Evolutionary conservation across 2,113 vertebrate species (phyloP).

Genomic region (Amia ocellicauda): DNA sequence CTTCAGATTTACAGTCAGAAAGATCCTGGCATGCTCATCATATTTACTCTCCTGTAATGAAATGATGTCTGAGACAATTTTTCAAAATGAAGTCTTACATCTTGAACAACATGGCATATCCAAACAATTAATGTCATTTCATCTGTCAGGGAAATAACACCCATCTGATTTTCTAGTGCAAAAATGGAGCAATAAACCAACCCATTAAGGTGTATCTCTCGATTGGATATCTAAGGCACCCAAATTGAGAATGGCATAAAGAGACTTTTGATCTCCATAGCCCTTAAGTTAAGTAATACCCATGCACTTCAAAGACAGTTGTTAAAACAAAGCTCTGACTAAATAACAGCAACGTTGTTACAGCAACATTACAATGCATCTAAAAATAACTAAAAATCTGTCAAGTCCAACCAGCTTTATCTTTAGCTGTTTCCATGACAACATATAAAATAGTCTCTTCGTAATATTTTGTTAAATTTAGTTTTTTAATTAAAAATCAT

Average conservation of each 20-base stretch:
- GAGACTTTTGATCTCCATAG: neutral
- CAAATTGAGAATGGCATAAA: neutral
- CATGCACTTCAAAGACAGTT: slow-evolving; percentile 2
- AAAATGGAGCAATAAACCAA: neutral
- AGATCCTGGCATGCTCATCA: no score
- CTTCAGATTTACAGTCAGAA: no score
- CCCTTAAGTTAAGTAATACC: neutral
- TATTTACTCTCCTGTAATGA: no score
- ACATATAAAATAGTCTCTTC: slow-evolving; percentile 17
- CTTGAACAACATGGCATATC: no score
- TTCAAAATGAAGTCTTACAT: no score
- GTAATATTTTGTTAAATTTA: no score
- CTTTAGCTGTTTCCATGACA: slow-evolving; percentile 20
- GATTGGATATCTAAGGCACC: neutral
- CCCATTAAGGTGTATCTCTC: neutral
- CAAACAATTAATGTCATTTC: no score
- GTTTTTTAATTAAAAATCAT: slow-evolving; percentile 18
- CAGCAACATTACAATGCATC: neutral
- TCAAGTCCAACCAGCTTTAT: slow-evolving; percentile 12
- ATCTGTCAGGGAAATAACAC: neutral
- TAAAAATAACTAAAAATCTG: slow-evolving; percentile 19
- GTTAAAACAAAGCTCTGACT: neutral
- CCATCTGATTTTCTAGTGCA: neutral
- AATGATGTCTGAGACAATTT: no score
- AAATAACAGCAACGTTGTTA: neutral